phyloP scores from a whole-genome alignment of 2,113 vertebrate genomes.

The Azemiops feae region DNA sequence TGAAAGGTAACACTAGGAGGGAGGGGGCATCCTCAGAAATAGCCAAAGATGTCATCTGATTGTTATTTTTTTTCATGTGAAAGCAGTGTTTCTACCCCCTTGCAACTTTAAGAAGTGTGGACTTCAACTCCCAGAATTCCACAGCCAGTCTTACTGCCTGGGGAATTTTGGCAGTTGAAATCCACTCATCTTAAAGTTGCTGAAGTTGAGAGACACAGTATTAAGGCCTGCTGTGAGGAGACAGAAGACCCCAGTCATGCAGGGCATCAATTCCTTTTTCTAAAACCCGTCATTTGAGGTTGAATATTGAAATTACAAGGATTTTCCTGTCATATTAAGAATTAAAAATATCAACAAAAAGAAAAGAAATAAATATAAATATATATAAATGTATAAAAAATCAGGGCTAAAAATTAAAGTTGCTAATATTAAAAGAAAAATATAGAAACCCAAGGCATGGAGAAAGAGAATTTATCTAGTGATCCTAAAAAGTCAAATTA shows the following conservation, averaged over 20 bases:
- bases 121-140: neutral
- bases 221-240: neutral
- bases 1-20: conserved; percentile 30
- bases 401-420: no score
- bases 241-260: neutral
- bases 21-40: conserved; percentile 4
- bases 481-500: conserved; percentile 42
- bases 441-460: no score
- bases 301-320: neutral
- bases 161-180: no score
- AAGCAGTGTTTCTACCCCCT: neutral
- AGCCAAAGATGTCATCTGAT: conserved; percentile 25
- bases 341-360: no score
- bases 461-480: neutral
- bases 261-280: neutral
- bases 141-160: neutral
- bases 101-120: neutral
- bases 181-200: no score
- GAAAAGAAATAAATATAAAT: no score
- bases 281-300: neutral
- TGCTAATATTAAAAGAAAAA: no score
- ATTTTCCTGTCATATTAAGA: neutral
- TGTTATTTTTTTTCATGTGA: neutral
- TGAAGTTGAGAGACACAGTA: no score
- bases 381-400: no score